Base-by-base conservation (phyloP, 2,888 invertebrate genomes). In the Noctua comes region DNA sequence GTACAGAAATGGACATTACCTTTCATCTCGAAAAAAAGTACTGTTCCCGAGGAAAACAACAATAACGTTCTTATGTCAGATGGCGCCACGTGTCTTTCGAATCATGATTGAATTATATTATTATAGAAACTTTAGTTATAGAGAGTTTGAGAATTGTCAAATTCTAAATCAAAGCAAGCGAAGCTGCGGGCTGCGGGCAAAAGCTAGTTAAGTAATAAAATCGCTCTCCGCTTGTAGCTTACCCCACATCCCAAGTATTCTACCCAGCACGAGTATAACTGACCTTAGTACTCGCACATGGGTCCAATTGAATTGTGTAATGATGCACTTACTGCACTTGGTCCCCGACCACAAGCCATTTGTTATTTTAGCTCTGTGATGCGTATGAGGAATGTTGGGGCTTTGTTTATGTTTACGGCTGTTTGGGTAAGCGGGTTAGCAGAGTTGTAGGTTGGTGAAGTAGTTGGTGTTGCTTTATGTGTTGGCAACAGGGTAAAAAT, bases 241-340 rank as follows among this genome's bases (percentile, higher is more conserved):
- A 74, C 0, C 73, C 88, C 88, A 80, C 43, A 48, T 48, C 31
- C 21, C 43, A 46, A 40, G 24, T 70, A 73, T 82, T 86, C 75
- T 76, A 65, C 79, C 11, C 73, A 79, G 66, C 62, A 57, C 46
- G 36, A 79, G 80, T 85, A 80, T 80, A 83, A 82, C 83, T 90
- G 92, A 92, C 92, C 93, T 90, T 89, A 88, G 86, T 86, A 88
- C 88, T 87, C 85, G 77, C 94, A 94, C 92, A 86, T 93, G 93
- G 89, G 87, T 87, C 88, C 91, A 92, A 94, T 94, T 93, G 91
- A 90, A 91, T 90, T 91, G 88, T 89, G 84, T 85, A 89, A 86
- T 82, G 86, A 85, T 84, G 83, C 82, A 79, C 82, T 85, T 79
- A 78, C 62, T 83, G 82, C 79, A 79, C 82, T 85, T 79, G 78